Evolutionary conservation across 2,888 invertebrate genomes (phyloP).

Genomic region (Cybosia mesomella): DNA sequence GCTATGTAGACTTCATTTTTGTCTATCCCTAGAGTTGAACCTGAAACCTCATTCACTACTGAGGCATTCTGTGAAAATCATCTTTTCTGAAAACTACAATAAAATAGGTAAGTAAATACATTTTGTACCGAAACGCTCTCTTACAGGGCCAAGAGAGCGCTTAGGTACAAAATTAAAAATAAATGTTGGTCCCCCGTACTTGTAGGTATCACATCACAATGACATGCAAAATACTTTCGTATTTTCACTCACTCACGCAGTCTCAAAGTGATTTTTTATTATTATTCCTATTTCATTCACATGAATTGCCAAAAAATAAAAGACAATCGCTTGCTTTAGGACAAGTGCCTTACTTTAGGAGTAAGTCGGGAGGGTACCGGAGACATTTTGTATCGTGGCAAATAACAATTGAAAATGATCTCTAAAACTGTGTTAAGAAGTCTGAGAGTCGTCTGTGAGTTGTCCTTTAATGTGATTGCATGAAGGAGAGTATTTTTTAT

Average conservation of each 20-base stretch:
- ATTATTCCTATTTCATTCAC: not conserved
- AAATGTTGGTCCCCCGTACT: too few species aligned
- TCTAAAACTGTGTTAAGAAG: constrained; percentile 24
- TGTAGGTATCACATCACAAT: not conserved
- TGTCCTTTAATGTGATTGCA: constrained; percentile 38
- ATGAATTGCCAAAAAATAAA: not conserved
- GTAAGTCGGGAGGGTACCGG: constrained; percentile 11
- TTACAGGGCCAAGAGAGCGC: too few species aligned
- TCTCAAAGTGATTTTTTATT: not conserved
- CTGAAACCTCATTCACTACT: too few species aligned
- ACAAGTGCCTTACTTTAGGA: constrained; percentile 2
- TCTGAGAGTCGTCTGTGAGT: constrained; percentile 24
- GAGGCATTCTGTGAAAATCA: too few species aligned
- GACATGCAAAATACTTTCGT: not conserved
- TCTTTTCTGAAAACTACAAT: too few species aligned
- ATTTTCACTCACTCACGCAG: not conserved
- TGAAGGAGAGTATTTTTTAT: constrained; percentile 41
- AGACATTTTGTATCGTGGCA: constrained; percentile 52
- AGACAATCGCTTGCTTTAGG: not conserved
- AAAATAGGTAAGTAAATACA: too few species aligned
- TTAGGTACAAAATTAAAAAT: too few species aligned
- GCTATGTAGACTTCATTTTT: too few species aligned
- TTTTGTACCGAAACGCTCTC: too few species aligned
- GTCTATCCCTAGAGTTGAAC: too few species aligned
- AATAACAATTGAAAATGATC: constrained; percentile 44